Evolutionary conservation across 2,888 invertebrate genomes (phyloP).

Genomic region (Hesperia comma): DNA sequence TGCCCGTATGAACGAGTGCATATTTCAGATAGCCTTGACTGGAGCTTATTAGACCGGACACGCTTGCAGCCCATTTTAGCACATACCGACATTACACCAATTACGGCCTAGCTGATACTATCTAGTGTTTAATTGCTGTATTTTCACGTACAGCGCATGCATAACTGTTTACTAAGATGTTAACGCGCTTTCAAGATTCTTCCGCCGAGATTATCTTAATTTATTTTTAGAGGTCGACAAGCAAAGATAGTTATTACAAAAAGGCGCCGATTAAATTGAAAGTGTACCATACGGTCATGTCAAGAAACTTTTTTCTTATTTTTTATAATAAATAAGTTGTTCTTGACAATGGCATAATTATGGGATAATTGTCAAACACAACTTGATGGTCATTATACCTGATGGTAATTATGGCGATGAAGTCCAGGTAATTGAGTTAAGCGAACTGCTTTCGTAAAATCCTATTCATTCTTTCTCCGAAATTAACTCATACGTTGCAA

Average conservation of each 20-base stretch:
- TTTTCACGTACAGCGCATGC: neutral
- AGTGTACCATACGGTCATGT: neutral
- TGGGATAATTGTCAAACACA: no score
- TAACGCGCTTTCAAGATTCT: neutral
- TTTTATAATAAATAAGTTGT: no score
- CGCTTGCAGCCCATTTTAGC: neutral
- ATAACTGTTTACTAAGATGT: no score
- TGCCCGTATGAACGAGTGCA: neutral
- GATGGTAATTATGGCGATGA: no score
- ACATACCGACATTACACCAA: slow-evolving; percentile 1
- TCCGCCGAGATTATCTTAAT: neutral
- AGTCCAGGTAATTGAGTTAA: no score
- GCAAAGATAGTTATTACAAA: neutral
- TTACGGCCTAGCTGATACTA: neutral
- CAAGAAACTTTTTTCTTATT: no score
- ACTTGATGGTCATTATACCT: no score
- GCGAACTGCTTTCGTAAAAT: no score
- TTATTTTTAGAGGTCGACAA: neutral
- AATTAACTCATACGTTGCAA: no score
- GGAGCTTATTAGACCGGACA: slow-evolving; percentile 3
- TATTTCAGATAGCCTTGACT: neutral
- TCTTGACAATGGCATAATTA: no score
- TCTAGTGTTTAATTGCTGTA: slow-evolving; percentile 1
- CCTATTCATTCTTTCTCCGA: no score
- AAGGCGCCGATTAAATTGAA: neutral